Conservation (phyloP, 1,140 invertebrate genomes). For the Drosophila fuyamai region DNA sequence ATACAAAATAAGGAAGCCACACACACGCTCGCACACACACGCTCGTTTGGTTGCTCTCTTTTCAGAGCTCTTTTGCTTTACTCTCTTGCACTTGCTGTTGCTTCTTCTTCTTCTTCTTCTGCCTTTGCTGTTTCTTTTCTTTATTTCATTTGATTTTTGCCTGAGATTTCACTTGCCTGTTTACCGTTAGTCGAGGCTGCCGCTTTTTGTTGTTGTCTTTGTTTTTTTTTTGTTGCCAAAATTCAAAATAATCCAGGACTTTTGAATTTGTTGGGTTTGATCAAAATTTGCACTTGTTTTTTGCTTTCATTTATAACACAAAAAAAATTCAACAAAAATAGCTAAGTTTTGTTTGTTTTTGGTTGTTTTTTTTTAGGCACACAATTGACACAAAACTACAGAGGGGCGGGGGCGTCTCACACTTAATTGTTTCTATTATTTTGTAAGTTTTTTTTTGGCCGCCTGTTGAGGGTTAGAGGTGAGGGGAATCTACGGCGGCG, state of each 20-base stretch:
- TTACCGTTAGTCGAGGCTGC: conserved; percentile 42
- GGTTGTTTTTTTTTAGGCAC: conserved; percentile 49
- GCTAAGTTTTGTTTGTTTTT: not conserved
- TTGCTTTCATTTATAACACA: conserved; percentile 38
- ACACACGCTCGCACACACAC: conserved; percentile 24
- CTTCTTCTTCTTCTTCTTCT: conserved; percentile 30
- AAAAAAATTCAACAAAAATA: conserved; percentile 53
- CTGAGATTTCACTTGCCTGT: conserved; percentile 73
- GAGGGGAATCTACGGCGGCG: conserved; percentile 5
- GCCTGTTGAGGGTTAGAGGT: conserved; percentile 32
- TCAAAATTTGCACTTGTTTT: conserved; percentile 7
- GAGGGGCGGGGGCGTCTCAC: conserved; percentile 2
- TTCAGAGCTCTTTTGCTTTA: conserved; percentile 21
- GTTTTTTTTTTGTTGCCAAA: conserved; percentile 17
- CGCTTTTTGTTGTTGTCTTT: conserved; percentile 25
- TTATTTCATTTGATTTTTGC: conserved; percentile 36
- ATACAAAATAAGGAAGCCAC: conserved; percentile 24
- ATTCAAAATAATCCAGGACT: conserved; percentile 84
- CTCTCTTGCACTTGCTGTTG: conserved; percentile 34
- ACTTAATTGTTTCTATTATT: conserved; percentile 13
- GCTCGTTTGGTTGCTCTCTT: conserved; percentile 18
- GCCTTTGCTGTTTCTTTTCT: conserved; percentile 42
- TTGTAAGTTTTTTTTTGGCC: conserved; percentile 15
- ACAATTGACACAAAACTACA: conserved; percentile 55
- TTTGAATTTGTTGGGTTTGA: conserved; percentile 61